Conservation (phyloP, 2,888 invertebrate species). For the Lasioglossum calceatum region DNA sequence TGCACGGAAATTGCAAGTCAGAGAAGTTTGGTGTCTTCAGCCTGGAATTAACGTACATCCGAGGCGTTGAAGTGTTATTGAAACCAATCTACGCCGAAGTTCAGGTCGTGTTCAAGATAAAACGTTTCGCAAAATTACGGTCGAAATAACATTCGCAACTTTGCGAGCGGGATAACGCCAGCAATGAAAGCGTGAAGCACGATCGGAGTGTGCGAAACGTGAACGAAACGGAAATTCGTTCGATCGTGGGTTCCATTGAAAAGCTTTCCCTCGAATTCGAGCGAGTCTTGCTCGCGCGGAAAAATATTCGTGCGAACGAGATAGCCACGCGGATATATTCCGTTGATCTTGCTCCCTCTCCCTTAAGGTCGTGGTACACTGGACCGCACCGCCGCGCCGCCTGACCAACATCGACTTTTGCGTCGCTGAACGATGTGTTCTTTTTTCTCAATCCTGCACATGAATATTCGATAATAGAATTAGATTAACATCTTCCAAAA, state of each 20-base stretch:
- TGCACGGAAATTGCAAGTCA: not conserved
- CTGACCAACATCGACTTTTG: too few relatives aligned
- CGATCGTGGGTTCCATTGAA: not conserved
- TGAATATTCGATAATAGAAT: too few relatives aligned
- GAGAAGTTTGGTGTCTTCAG: not conserved
- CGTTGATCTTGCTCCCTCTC: slow-evolving; percentile 7
- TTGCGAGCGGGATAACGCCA: not conserved
- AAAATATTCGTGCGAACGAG: slow-evolving; percentile 19
- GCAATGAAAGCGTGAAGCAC: not conserved
- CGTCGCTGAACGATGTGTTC: too few relatives aligned
- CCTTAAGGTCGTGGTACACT: not conserved
- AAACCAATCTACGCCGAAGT: not conserved
- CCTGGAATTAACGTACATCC: not conserved
- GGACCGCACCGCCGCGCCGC: too few relatives aligned
- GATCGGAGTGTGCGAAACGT: not conserved
- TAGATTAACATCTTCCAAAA: too few relatives aligned
- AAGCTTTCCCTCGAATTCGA: not conserved
- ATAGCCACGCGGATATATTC: slow-evolving; percentile 44
- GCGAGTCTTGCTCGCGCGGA: not conserved
- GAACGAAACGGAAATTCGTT: not conserved
- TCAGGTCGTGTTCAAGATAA: not conserved
- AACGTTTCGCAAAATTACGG: not conserved
- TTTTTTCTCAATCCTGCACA: too few relatives aligned
- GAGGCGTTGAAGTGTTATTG: not conserved
- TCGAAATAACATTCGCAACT: not conserved